Evolutionary conservation across 2,113 vertebrate species (phyloP).

Genomic region (Ochotona princeps): DNA sequence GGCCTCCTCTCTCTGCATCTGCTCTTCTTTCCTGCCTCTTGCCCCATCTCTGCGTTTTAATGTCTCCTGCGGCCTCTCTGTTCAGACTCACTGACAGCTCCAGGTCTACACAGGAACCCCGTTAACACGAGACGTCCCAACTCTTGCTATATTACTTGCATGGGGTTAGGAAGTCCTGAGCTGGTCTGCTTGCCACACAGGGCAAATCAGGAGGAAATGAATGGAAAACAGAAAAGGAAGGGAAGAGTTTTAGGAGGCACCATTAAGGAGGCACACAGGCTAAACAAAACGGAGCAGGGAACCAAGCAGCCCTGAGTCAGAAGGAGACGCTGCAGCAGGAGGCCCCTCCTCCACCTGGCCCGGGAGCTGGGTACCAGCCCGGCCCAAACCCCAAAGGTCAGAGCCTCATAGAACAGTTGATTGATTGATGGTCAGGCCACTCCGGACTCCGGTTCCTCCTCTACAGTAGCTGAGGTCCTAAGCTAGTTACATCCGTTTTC

Average conservation of each 20-base stretch:
- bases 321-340: neutral
- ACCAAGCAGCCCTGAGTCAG: neutral
- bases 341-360: neutral
- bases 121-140: neutral
- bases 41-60: slow-evolving; percentile 21
- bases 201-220: neutral
- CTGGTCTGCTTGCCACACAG: neutral
- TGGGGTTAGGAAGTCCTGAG: neutral
- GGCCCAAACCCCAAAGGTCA: neutral
- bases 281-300: neutral
- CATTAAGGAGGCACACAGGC: neutral
- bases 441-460: neutral
- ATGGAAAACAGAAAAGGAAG: neutral
- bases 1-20: neutral
- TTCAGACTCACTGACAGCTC: neutral
- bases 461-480: neutral
- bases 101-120: neutral
- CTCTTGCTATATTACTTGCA: neutral
- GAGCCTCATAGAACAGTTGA: neutral
- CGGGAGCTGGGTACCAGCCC: neutral
- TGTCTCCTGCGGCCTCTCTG: neutral
- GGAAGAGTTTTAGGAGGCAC: neutral
- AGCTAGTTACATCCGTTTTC: neutral
- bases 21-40: slow-evolving; percentile 13
- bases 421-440: neutral